phyloP scores from a whole-genome alignment of 2,797 vertebrate genomes.

The Lagorchestes hirsutus region DNA sequence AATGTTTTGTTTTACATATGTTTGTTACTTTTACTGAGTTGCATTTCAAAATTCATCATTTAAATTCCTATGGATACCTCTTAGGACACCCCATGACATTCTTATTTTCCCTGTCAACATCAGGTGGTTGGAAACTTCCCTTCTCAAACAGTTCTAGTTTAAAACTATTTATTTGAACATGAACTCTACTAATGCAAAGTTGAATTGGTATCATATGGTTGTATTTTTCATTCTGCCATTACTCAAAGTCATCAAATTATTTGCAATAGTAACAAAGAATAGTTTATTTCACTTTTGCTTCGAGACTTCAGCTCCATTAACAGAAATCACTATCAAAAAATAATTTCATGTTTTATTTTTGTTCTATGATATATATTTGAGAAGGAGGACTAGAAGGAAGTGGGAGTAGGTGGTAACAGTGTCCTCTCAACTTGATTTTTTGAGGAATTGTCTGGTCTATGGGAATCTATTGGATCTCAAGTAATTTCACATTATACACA shows the following conservation, averaged over 20 bases:
- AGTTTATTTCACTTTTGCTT: conserved; percentile 20
- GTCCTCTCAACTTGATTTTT: neutral
- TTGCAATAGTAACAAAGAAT: conserved; percentile 5
- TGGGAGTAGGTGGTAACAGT: neutral
- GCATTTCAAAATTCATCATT: neutral
- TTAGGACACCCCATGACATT: neutral
- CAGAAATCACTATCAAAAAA: conserved; percentile 51
- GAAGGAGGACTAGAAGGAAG: conserved; percentile 4
- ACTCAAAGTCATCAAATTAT: neutral
- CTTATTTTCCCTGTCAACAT: neutral
- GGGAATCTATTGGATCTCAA: conserved; percentile 11
- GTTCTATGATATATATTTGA: conserved; percentile 36
- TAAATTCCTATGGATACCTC: neutral
- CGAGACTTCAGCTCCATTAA: conserved; percentile 18
- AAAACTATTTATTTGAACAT: neutral
- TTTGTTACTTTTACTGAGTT: neutral
- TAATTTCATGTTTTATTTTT: conserved; percentile 48
- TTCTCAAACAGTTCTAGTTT: neutral
- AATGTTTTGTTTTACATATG: neutral
- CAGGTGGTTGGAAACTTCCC: neutral
- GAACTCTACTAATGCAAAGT: neutral
- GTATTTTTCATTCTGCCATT: conserved; percentile 10
- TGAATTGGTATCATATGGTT: neutral
- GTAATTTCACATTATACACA: neutral
- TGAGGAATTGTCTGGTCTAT: neutral